Evolutionary conservation across 2,888 invertebrate species (phyloP), one percentile per base, ranked within the genome.

Genomic region (Pimpla rufipes): DNA sequence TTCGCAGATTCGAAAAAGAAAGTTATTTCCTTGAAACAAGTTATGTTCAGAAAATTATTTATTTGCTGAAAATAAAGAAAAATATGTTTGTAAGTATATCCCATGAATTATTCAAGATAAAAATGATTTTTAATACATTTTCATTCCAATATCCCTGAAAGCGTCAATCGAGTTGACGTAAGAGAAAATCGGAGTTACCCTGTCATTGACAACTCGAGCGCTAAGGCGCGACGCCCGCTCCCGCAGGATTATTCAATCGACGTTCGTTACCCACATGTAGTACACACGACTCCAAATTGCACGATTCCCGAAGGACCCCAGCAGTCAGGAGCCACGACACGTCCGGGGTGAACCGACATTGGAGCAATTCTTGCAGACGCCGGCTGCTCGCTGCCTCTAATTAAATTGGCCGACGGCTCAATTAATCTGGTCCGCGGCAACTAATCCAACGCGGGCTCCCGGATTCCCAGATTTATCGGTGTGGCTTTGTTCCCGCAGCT

Each of bases 341-440:
- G 59, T 73, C 16, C 67, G 37, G 67, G n/a, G 35, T 42, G 67
- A 45, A 83, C 74, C 42, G 62, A 23, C 50, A 11, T 21, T 18
- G 55, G 55, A 73, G 45, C 6, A 45, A 73, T 21, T 18, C 18
- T 71, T 67, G 71, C 4, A 16, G 7, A 29, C 16, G 57, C 57
- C 40, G 3, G 55, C 21, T 23, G 23, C 55, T 29, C 5, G 62
- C 47, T 71, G 62, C 66, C 47, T 76, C 52, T 77, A 83, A 83
- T 83, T 80, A 73, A 83, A 83, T 80, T 79, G 55, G 11, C 76
- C 52, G 59, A 40, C 62, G 62, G 83, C 80, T 80, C 79, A 68
- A 83, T 83, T 83, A 80, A 79, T 83, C 79, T 77, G 73, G 45
- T 40, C 76, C 57, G 75, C 29, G 10, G 67, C 79, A 59, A 76